Conservation (phyloP, 2,797 vertebrate species). For the Gephyroberyx darwinii region DNA sequence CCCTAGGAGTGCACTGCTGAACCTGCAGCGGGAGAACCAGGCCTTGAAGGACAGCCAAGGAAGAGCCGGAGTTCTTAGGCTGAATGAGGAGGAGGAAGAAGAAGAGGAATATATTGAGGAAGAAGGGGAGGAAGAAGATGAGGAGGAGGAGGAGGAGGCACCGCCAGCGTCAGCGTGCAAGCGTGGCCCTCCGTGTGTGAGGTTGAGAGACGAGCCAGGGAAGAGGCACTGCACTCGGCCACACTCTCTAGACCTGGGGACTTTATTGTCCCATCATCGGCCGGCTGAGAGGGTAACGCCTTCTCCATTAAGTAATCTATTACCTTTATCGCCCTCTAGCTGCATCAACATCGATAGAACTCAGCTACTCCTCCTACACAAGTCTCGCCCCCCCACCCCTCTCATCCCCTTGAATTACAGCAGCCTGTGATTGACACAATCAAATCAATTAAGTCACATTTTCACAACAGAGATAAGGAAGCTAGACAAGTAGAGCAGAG, state of each 20-base stretch:
- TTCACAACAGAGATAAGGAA: no score
- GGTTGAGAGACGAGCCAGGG: conserved; percentile 62
- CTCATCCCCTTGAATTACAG: no score
- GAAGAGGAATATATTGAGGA: conserved; percentile 54
- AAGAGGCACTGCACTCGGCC: conserved; percentile 78
- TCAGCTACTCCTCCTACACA: no score
- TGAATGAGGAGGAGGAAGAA: conserved; percentile 63
- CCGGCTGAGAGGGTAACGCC: conserved; percentile 59
- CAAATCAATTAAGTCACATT: no score
- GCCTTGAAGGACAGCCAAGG: conserved; percentile 73
- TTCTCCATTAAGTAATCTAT: neutral
- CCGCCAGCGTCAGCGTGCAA: conserved; percentile 60
- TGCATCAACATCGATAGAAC: neutral
- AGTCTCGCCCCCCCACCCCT: no score
- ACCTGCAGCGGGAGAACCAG: conserved; percentile 84
- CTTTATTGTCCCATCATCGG: conserved; percentile 52
- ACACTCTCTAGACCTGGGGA: conserved; percentile 66
- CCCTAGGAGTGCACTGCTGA: conserved; percentile 84
- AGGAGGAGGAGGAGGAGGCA: conserved; percentile 51
- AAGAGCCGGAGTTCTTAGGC: conserved; percentile 48
- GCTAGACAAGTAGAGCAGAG: no score
- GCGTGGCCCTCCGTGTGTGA: conserved; percentile 66
- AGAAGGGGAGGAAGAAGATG: conserved; percentile 43
- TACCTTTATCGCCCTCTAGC: neutral
- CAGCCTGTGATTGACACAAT: no score